Percentiles rank a stretch among this genome's conserved stretches.
These are phyloP conservation scores for Pongo abelii DNA, from an alignment of 2,113 vertebrate genomes.

Conservation along the genomic window DNA sequence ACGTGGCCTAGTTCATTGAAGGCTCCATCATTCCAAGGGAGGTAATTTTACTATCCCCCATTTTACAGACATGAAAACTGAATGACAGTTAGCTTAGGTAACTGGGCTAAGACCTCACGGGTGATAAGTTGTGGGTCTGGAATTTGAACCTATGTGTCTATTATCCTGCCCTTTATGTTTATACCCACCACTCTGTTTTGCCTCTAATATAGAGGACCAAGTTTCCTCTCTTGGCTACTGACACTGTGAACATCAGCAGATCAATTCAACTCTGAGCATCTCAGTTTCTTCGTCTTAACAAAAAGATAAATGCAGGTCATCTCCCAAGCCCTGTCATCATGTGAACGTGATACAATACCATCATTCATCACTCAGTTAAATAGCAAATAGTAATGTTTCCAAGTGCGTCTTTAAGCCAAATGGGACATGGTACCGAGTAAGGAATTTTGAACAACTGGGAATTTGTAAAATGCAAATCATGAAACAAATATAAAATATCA, in stretches of 20 bases:
- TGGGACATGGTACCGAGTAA: background rate
- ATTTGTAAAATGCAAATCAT: background rate
- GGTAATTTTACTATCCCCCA: no score
- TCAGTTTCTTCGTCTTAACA: background rate
- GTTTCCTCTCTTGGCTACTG: background rate
- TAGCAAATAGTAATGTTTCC: background rate
- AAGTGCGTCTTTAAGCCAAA: background rate
- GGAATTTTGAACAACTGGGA: fast-evolving
- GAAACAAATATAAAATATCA: background rate
- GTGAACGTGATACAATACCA: background rate
- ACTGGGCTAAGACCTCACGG: no score
- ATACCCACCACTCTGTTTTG: no score
- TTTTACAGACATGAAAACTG: background rate
- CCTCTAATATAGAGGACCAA: background rate
- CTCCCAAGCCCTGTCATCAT: fast-evolving
- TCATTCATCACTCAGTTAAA: background rate
- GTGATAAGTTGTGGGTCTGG: background rate
- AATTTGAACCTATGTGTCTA: background rate
- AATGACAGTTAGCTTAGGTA: background rate
- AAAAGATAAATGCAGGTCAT: background rate
- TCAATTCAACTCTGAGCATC: no score
- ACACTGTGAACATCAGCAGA: background rate
- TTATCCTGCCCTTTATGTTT: fast-evolving
- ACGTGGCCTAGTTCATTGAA: fast-evolving
- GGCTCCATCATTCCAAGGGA: background rate